Conservation (phyloP, 1,140 invertebrate genomes). For the Drosophila auraria region DNA sequence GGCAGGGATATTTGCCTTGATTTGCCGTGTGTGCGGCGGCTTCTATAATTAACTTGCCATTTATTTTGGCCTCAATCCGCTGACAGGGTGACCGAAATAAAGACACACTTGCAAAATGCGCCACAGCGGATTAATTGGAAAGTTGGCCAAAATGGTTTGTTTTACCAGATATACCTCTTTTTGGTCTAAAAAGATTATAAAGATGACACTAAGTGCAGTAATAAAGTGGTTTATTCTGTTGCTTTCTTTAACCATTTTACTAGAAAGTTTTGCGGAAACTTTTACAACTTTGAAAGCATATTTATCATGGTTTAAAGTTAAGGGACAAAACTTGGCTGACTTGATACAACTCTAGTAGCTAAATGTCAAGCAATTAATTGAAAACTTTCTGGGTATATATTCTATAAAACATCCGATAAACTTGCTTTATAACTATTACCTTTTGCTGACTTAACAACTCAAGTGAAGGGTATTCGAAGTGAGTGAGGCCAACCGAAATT, state of each 20-base stretch:
- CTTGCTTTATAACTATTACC: neutral
- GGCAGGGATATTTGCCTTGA: conserved; percentile 19
- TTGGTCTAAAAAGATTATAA: too few relatives aligned
- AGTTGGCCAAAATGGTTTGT: neutral
- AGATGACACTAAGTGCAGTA: neutral
- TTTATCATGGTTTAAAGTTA: neutral
- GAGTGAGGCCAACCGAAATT: conserved; percentile 15
- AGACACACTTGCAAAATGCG: neutral
- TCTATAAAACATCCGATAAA: neutral
- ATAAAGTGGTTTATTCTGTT: too few relatives aligned
- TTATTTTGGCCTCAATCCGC: conserved; percentile 29
- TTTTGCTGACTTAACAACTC: neutral
- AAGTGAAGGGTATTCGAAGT: neutral
- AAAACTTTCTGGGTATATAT: neutral
- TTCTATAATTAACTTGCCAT: conserved; percentile 39
- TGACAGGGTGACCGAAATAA: conserved; percentile 32
- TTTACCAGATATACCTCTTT: neutral
- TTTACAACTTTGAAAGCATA: neutral
- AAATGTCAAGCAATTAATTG: neutral
- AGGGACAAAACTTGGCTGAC: neutral
- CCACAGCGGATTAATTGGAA: neutral
- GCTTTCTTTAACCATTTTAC: neutral
- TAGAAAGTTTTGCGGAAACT: neutral
- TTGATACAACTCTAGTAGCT: neutral
- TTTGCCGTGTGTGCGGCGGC: conserved; percentile 10